Conservation (phyloP, 2,113 vertebrate genomes). For the Miniopterus natalensis region DNA sequence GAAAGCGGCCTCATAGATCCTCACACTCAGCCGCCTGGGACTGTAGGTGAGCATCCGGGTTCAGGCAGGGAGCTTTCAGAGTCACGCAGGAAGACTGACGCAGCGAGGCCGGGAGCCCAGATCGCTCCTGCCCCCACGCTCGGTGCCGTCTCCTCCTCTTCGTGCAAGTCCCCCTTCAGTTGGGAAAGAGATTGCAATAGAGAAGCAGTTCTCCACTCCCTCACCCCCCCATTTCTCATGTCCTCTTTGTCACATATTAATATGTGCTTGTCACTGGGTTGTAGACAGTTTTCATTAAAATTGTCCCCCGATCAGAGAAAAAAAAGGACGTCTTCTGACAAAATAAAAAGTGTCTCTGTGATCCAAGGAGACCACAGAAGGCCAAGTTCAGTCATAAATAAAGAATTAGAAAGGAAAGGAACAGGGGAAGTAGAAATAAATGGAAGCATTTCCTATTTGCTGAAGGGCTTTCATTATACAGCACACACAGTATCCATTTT, state of each 20-base stretch:
- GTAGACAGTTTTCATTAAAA: slow-evolving; percentile 69
- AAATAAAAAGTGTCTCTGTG: slow-evolving; percentile 54
- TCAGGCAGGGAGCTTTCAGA: not conserved
- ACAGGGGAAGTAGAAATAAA: slow-evolving; percentile 20
- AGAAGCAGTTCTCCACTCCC: not conserved
- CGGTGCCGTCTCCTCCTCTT: fast-evolving
- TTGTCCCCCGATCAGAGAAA: slow-evolving; percentile 55
- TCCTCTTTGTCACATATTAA: slow-evolving; percentile 1
- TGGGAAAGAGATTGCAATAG: not conserved
- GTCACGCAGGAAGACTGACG: not conserved
- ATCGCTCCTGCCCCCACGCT: not conserved
- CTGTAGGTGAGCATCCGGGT: not conserved
- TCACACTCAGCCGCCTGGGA: not conserved
- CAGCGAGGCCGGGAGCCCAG: not conserved
- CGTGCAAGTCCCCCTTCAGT: not conserved
- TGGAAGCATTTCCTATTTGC: not conserved
- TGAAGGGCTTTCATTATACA: not conserved
- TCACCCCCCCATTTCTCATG: not conserved
- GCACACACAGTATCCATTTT: not conserved
- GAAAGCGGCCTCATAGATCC: not conserved
- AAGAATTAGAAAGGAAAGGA: slow-evolving; percentile 18
- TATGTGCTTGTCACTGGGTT: slow-evolving; percentile 3
- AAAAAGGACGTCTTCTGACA: slow-evolving; percentile 51
- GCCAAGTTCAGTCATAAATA: slow-evolving; percentile 61
- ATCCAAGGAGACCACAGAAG: slow-evolving; percentile 73